Evolutionary conservation across 2,888 invertebrate species (phyloP), one percentile per base, ranked within the genome.

Genomic region (Plagodis pulveraria): DNA sequence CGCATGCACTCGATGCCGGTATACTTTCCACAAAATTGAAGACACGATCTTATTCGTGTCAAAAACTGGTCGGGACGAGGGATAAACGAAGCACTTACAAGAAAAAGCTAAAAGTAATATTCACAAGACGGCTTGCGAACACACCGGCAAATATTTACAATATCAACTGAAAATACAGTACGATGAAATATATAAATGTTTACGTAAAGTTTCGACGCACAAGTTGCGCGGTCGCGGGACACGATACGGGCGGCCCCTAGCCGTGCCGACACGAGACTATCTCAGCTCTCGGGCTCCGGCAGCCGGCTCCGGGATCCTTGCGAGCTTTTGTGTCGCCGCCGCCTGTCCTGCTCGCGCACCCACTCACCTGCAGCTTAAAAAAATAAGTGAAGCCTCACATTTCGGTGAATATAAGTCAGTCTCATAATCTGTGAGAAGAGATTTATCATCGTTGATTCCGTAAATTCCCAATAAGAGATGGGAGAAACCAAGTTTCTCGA

Each of bases 171-270:
- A 67, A 72, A 63, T 68, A 70, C 68, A 59, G 62, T 66, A 73
- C 66, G 70, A 72, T 72, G 66, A 72, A 73, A 80, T 72, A 75
- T 61, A 68, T 64, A 68, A 69, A 60, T 74, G 70, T 80, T 79
- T 83, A 81, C 91, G 90, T 86, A 90, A 91, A 91, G 84, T 91
- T 91, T 83, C 76, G 78, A 81, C 81, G 83, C 74, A 71, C 65
- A 77, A 82, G 74, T 80, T 77, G 73, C 56, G 56, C 49, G 56
- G 63, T 66, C 63, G 65, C 63, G 61, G 44, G 56, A 69, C 80
- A 70, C 77, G 69, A 81, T 56, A 71, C 90, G 86, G 71, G 78
- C 85, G 81, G 77, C 83, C 77, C 72, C 72, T 66, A 62, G 66
- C 77, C 74, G 80, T 78, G 87, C 86, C 89, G 85, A 77, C 89